These are phyloP conservation scores for Alcedo quadribrachys DNA, from an alignment of 2,797 vertebrate genomes.

Conservation along the genomic window DNA sequence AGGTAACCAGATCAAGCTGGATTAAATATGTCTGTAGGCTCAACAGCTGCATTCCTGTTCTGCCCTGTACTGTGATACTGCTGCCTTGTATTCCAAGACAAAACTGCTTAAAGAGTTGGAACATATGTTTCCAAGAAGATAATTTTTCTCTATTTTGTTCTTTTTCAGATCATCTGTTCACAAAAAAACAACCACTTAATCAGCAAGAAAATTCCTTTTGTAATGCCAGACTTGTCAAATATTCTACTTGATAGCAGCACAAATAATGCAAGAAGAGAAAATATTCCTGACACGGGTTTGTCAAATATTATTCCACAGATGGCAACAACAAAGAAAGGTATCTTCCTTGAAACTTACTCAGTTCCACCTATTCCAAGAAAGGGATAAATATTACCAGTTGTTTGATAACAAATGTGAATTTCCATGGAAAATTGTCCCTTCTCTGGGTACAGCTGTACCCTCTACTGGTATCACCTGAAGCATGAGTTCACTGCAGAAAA, in stretches of 20 bases:
- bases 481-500: neutral
- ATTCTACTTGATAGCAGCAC: neutral
- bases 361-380: neutral
- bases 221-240: neutral
- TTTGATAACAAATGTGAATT: neutral
- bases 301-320: neutral
- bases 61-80: neutral
- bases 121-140: neutral
- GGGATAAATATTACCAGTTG: neutral
- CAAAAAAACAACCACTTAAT: neutral
- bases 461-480: neutral
- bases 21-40: neutral
- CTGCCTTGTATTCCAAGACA: neutral
- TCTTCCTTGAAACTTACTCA: neutral
- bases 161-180: conserved; percentile 34
- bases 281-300: neutral
- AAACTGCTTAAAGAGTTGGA: neutral
- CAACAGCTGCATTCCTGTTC: neutral
- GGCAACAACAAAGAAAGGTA: conserved; percentile 22
- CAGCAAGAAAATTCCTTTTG: conserved; percentile 37
- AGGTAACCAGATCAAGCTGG: neutral
- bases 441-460: neutral
- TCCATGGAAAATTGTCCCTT: neutral
- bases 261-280: neutral
- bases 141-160: neutral